phyloP scores from a whole-genome alignment of 2,888 invertebrate species.

The Pyrochroa serraticornis region DNA sequence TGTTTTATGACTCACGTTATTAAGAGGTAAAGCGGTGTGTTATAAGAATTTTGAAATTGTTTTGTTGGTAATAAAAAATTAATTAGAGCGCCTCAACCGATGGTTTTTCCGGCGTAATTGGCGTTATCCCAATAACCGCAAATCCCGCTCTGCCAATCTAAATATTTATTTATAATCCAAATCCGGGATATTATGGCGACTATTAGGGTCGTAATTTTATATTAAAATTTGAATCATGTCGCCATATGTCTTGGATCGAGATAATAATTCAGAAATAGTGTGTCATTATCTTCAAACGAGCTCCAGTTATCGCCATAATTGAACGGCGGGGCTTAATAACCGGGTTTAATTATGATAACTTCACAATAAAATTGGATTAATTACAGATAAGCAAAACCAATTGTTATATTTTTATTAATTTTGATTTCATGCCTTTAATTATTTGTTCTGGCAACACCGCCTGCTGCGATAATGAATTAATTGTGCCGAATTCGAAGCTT shows the following conservation, averaged over 20 bases:
- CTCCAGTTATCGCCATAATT: constrained; percentile 41
- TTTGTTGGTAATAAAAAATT: too few relatives aligned
- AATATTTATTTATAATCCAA: constrained; percentile 14
- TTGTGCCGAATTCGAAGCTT: background rate
- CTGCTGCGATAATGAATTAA: background rate
- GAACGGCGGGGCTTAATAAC: constrained; percentile 40
- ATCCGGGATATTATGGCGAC: constrained; percentile 15
- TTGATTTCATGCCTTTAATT: constrained; percentile 32
- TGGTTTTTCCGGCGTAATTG: too few relatives aligned
- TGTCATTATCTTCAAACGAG: constrained; percentile 37
- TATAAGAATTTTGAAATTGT: too few relatives aligned
- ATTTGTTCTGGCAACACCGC: constrained; percentile 4
- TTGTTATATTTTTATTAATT: constrained; percentile 39
- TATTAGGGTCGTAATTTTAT: constrained; percentile 35
- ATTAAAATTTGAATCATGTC: constrained; percentile 38
- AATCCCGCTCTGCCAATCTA: background rate
- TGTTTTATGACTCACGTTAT: too few relatives aligned
- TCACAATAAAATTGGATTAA: constrained; percentile 38
- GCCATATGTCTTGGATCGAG: constrained; percentile 43
- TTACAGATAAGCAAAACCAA: constrained; percentile 37
- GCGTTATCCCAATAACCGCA: too few relatives aligned
- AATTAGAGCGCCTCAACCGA: too few relatives aligned
- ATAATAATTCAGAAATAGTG: constrained; percentile 44
- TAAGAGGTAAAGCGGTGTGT: too few relatives aligned
- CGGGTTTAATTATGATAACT: constrained; percentile 39